Conservation (phyloP, 2,797 vertebrate genomes). For the Rhodeus uyekii region DNA sequence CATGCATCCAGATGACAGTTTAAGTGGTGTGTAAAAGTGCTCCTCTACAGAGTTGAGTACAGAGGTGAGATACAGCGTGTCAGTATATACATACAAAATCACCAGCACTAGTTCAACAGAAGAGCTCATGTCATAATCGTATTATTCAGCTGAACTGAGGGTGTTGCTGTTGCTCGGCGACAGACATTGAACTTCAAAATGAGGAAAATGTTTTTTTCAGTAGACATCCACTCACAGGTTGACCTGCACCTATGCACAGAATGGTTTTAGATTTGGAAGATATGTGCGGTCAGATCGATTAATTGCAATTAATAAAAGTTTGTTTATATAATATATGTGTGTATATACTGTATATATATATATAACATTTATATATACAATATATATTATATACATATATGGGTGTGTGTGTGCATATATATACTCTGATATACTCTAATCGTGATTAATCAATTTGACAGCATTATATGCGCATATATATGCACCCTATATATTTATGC, state of each 20-base stretch:
- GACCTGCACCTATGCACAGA: conserved; percentile 43
- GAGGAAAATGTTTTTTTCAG: conserved; percentile 33
- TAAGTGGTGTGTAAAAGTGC: conserved; percentile 58
- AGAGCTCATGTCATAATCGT: conserved; percentile 43
- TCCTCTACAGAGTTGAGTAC: conserved; percentile 59
- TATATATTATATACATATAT: too few relatives aligned
- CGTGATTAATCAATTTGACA: too few relatives aligned
- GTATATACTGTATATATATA: neutral
- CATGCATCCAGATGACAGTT: conserved; percentile 57
- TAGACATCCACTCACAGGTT: conserved; percentile 21
- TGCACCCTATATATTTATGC: neutral
- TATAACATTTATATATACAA: neutral
- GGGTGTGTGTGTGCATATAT: too few relatives aligned
- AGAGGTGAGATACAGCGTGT: conserved; percentile 59
- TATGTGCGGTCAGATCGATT: neutral
- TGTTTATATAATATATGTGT: neutral
- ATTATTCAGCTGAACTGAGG: conserved; percentile 6
- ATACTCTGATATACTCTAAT: too few relatives aligned
- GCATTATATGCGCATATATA: neutral
- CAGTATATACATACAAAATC: conserved; percentile 56
- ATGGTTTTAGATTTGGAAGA: conserved; percentile 39
- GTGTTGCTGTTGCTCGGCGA: neutral
- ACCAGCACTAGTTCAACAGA: conserved; percentile 48
- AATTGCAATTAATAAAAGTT: too few relatives aligned
- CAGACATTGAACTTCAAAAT: conserved; percentile 10